Conservation (phyloP, 2,113 vertebrate genomes). For the Cephalopholis sonnerati region DNA sequence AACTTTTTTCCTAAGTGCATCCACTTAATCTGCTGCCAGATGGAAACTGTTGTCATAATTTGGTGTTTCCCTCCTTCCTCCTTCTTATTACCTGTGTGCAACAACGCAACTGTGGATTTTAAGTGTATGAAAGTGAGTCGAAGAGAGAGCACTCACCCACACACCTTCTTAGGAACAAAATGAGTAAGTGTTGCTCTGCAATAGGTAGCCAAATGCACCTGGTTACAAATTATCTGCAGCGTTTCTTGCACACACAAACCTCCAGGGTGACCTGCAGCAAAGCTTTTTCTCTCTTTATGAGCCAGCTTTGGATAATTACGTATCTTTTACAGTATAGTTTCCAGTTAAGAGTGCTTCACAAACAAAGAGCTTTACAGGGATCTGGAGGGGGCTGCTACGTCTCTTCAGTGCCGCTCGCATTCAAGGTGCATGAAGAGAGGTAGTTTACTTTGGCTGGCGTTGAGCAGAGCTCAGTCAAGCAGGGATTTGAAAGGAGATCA, state of each 20-base stretch:
- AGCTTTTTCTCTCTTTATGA: slow-evolving; percentile 34
- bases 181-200: slow-evolving; percentile 4
- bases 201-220: slow-evolving; percentile 28
- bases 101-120: slow-evolving; percentile 2
- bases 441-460: slow-evolving; percentile 64
- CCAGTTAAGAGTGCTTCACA: slow-evolving; percentile 50
- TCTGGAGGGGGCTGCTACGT: slow-evolving; percentile 25
- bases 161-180: background rate
- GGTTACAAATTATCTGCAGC: slow-evolving; percentile 38
- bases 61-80: slow-evolving; percentile 7
- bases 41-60: slow-evolving; percentile 16
- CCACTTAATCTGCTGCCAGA: background rate
- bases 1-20: background rate
- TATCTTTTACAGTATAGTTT: slow-evolving; percentile 54
- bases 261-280: slow-evolving; percentile 30
- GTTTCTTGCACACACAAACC: slow-evolving; percentile 40
- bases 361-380: slow-evolving; percentile 61
- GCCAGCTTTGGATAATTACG: slow-evolving; percentile 52
- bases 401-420: slow-evolving; percentile 15
- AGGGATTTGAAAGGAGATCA: slow-evolving; percentile 72
- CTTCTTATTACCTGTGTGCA: background rate
- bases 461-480: slow-evolving; percentile 48
- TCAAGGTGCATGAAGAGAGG: slow-evolving; percentile 37
- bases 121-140: background rate
- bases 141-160: background rate